Conservation (phyloP, 1,140 invertebrate species). For the Lanistes nyassanus region DNA sequence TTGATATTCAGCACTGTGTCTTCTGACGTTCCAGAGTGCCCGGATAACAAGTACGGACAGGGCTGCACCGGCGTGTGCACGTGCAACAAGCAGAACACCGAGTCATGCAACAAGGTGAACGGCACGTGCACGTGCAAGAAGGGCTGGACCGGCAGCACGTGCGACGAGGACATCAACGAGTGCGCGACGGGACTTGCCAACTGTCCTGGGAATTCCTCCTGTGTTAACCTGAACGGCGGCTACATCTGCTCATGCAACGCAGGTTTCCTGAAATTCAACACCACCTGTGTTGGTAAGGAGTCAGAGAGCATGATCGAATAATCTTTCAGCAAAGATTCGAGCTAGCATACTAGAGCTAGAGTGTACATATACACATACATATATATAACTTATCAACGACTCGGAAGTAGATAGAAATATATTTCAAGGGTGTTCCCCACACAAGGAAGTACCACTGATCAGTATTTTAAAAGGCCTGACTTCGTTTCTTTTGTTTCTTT, state of each 20-base stretch:
- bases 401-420: no score
- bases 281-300: slow-evolving; percentile 15
- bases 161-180: slow-evolving; percentile 92
- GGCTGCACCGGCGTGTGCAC: slow-evolving; percentile 12
- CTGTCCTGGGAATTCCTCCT: slow-evolving; percentile 3
- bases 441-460: no score
- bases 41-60: slow-evolving; percentile 18
- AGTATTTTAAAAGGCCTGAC: no score
- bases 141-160: slow-evolving; percentile 69
- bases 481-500: no score
- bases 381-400: no score
- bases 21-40: slow-evolving; percentile 23
- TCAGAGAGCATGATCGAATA: no score
- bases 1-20: no score
- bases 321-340: no score
- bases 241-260: slow-evolving; percentile 8
- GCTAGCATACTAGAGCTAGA: no score
- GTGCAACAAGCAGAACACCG: slow-evolving; percentile 22
- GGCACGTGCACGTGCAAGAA: slow-evolving; percentile 85
- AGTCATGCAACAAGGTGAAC: slow-evolving; percentile 22
- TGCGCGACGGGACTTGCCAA: slow-evolving; percentile 72
- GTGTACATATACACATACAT: no score
- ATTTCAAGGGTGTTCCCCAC: no score
- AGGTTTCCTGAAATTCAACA: neutral
- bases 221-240: slow-evolving; percentile 8